phyloP scores from a whole-genome alignment of 2,113 vertebrate species.

The Hippopotamus amphibius region DNA sequence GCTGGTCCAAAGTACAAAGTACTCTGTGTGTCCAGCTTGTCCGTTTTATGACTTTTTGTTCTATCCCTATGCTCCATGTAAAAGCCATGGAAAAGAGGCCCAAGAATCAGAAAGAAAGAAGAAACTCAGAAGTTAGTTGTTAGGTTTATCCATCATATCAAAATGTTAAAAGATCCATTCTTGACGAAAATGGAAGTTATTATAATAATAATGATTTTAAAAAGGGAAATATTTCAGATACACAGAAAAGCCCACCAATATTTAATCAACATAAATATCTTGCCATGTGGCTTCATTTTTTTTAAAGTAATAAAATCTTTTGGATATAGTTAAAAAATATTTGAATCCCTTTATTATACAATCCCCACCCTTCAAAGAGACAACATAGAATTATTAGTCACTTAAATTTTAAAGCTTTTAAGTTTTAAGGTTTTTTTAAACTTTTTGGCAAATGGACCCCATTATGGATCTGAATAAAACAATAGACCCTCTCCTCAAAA shows the following conservation, averaged over 20 bases:
- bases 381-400: background rate
- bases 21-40: rapidly evolving
- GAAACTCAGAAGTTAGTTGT: background rate
- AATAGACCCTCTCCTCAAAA: background rate
- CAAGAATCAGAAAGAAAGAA: background rate
- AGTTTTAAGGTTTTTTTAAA: background rate
- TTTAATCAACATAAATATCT: background rate
- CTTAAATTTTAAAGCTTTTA: constrained; percentile 10
- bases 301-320: background rate
- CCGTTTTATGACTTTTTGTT: background rate
- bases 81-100: background rate
- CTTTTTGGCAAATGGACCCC: background rate
- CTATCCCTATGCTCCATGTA: background rate
- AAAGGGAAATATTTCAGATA: background rate
- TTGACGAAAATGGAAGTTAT: background rate
- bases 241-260: background rate
- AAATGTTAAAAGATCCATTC: background rate
- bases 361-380: background rate
- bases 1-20: background rate
- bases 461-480: background rate
- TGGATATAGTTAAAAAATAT: background rate
- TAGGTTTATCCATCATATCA: background rate
- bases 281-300: background rate
- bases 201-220: background rate
- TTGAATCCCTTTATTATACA: background rate